Percentiles rank a stretch among this genome's conserved stretches.
Conservation (phyloP, 2,113 vertebrate species). For the Labeo rohita region DNA sequence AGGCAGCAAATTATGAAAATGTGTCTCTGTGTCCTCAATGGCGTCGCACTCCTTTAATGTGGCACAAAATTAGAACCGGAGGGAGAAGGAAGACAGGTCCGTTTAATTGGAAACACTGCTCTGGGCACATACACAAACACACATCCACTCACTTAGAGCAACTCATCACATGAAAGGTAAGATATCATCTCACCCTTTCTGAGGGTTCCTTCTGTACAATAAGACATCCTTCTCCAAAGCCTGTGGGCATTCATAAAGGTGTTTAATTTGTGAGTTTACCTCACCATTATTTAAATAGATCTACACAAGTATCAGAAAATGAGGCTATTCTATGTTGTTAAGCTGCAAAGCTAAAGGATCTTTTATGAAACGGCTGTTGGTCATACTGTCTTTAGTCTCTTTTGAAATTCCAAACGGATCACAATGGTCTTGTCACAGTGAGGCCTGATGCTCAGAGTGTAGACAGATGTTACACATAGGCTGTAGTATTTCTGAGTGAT, state of each 20-base stretch:
- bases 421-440: slow-evolving; percentile 41
- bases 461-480: background rate
- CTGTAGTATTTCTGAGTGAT: background rate
- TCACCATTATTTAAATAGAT: slow-evolving; percentile 83
- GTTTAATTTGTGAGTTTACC: slow-evolving; percentile 82
- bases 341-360: slow-evolving; percentile 65
- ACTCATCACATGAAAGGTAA: slow-evolving; percentile 69
- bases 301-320: slow-evolving; percentile 73
- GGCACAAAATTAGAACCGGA: slow-evolving; percentile 85
- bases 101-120: slow-evolving; percentile 81
- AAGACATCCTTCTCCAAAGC: slow-evolving; percentile 71
- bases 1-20: slow-evolving; percentile 84
- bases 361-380: slow-evolving; percentile 74
- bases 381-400: slow-evolving; percentile 68
- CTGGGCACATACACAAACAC: slow-evolving; percentile 66
- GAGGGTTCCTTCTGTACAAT: slow-evolving; percentile 69
- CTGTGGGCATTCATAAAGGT: slow-evolving; percentile 76
- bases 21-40: slow-evolving; percentile 80
- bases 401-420: slow-evolving; percentile 71
- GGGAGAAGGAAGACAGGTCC: slow-evolving; percentile 77
- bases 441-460: slow-evolving; percentile 37
- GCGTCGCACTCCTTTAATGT: slow-evolving; percentile 82
- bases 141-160: slow-evolving; percentile 41
- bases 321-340: slow-evolving; percentile 68
- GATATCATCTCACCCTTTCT: slow-evolving; percentile 77